Conservation (phyloP, 2,797 vertebrate species). For the Crossoptilon crossoptilon region DNA sequence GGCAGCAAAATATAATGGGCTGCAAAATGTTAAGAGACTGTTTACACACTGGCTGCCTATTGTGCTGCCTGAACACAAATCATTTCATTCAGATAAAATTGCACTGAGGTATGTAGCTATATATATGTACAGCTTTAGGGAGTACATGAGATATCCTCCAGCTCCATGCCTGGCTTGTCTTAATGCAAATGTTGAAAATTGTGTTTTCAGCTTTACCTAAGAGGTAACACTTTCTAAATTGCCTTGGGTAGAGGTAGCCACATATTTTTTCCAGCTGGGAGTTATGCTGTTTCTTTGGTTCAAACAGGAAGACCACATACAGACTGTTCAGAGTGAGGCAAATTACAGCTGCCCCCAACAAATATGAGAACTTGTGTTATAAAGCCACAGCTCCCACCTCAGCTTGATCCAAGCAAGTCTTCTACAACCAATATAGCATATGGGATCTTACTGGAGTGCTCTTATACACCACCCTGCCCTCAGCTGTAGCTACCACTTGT, state of each 20-base stretch:
- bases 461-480: not conserved
- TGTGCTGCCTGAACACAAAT: not conserved
- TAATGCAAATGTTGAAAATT: not conserved
- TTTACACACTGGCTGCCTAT: constrained; percentile 57
- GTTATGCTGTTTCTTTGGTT: not conserved
- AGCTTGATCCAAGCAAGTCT: constrained; percentile 16
- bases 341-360: constrained; percentile 24
- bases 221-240: not conserved
- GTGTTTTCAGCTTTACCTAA: not conserved
- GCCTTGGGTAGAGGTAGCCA: not conserved
- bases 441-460: not conserved
- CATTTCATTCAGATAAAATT: constrained; percentile 19
- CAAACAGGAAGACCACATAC: constrained; percentile 39
- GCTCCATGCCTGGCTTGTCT: not conserved
- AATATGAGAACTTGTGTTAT: constrained; percentile 44
- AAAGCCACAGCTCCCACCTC: constrained; percentile 60
- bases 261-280: constrained; percentile 57
- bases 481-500: not conserved
- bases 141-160: not conserved
- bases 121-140: not conserved
- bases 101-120: not conserved
- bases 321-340: constrained; percentile 41
- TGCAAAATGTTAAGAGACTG: constrained; percentile 73
- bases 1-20: constrained; percentile 70
- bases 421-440: not conserved